These are phyloP conservation scores for Corythoichthys haematopterus DNA, from an alignment of 2,113 vertebrate genomes.

Conservation along the genomic window DNA sequence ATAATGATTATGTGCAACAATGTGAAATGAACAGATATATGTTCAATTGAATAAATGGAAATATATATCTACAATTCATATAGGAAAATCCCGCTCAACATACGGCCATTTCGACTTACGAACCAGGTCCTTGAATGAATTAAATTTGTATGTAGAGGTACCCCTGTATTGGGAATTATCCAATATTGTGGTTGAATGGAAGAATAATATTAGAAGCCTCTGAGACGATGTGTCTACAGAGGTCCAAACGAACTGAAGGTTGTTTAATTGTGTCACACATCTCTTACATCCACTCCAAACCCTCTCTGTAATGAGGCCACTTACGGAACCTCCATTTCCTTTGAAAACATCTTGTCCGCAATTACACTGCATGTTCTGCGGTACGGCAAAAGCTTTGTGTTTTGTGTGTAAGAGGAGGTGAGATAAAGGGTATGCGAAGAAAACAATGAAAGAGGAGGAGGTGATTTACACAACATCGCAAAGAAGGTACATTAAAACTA, in stretches of 20 bases:
- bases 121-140: too few relatives aligned
- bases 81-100: too few relatives aligned
- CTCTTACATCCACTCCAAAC: background rate
- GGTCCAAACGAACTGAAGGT: slow-evolving; percentile 12
- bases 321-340: slow-evolving; percentile 32
- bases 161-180: background rate
- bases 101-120: too few relatives aligned
- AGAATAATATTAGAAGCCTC: background rate
- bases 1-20: too few relatives aligned
- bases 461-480: background rate
- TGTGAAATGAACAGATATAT: too few relatives aligned
- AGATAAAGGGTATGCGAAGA: slow-evolving; percentile 9
- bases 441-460: slow-evolving; percentile 37
- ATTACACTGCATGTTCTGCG: slow-evolving; percentile 13
- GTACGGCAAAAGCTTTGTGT: background rate
- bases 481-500: background rate
- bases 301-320: slow-evolving; percentile 45
- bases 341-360: slow-evolving; percentile 11
- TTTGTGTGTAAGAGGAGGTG: slow-evolving; percentile 8
- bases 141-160: too few relatives aligned
- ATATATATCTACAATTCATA: too few relatives aligned
- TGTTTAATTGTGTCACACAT: slow-evolving; percentile 23
- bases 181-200: background rate
- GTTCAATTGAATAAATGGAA: too few relatives aligned
- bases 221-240: too few relatives aligned